phyloP scores from a whole-genome alignment of 1,140 invertebrate genomes.

The Heliconius himera region DNA sequence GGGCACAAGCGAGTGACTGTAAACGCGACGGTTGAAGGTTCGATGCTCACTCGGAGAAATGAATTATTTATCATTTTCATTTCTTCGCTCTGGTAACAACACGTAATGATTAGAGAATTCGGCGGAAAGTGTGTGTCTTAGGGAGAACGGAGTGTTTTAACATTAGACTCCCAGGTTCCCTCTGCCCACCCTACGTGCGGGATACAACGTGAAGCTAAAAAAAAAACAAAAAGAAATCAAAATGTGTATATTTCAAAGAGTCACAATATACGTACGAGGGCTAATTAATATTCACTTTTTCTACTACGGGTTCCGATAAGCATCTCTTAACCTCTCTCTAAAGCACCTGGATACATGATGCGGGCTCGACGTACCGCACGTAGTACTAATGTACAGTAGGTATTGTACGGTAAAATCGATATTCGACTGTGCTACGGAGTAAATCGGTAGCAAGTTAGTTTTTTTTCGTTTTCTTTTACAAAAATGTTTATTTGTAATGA shows the following conservation, averaged over 20 bases:
- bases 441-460: background rate
- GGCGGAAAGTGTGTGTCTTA: too few species aligned
- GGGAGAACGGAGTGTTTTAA: too few species aligned
- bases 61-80: too few species aligned
- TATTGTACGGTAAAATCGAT: constrained; percentile 11
- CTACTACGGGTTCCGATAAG: constrained; percentile 15
- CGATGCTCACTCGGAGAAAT: too few species aligned
- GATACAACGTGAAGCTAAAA: too few species aligned
- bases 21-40: too few species aligned
- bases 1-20: too few species aligned
- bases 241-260: background rate
- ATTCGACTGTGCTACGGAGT: background rate
- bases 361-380: constrained; percentile 14
- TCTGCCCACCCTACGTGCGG: too few species aligned
- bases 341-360: constrained; percentile 26
- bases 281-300: constrained; percentile 21
- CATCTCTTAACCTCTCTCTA: constrained; percentile 15
- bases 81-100: too few species aligned
- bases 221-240: too few species aligned
- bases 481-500: background rate
- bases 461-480: background rate
- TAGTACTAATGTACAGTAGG: background rate
- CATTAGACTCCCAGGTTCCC: too few species aligned
- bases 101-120: too few species aligned
- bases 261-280: background rate